These are phyloP conservation scores for Ochotona princeps DNA, from an alignment of 2,113 vertebrate species.

Conservation along the genomic window DNA sequence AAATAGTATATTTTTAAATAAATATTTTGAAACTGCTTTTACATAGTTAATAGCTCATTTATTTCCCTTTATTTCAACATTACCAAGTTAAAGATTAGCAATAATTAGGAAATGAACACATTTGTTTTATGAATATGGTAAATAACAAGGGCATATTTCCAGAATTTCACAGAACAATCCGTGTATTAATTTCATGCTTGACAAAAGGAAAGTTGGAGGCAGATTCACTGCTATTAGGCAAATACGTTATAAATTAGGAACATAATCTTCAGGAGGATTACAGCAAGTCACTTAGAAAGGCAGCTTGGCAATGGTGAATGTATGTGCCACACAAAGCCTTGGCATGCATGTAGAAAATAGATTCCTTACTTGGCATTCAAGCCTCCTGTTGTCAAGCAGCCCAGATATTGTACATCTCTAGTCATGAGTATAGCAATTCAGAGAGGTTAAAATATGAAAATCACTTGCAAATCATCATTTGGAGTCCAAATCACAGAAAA, in stretches of 20 bases:
- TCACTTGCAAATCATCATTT: constrained; percentile 68
- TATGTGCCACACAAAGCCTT: neutral
- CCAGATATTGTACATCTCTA: neutral
- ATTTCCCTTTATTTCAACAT: neutral
- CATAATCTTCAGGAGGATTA: constrained; percentile 62
- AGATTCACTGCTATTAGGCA: constrained; percentile 57
- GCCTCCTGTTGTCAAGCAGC: neutral
- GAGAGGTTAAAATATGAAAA: constrained; percentile 56
- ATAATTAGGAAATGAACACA: neutral
- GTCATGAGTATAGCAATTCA: neutral
- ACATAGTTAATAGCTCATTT: neutral
- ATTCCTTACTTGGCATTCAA: constrained; percentile 55
- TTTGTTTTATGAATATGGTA: neutral
- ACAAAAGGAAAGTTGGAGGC: neutral
- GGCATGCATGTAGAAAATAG: constrained; percentile 65
- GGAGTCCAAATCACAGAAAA: neutral
- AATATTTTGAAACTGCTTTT: neutral
- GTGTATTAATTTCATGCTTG: constrained; percentile 57
- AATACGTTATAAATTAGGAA: constrained; percentile 54
- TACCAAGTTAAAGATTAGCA: neutral
- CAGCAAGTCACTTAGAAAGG: constrained; percentile 68
- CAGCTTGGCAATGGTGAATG: constrained; percentile 8
- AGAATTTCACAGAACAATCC: constrained; percentile 12
- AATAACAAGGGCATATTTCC: neutral
- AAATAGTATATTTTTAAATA: neutral